These are phyloP conservation scores for Cancer borealis DNA, from an alignment of 2,888 invertebrate genomes.

Conservation along the genomic window DNA sequence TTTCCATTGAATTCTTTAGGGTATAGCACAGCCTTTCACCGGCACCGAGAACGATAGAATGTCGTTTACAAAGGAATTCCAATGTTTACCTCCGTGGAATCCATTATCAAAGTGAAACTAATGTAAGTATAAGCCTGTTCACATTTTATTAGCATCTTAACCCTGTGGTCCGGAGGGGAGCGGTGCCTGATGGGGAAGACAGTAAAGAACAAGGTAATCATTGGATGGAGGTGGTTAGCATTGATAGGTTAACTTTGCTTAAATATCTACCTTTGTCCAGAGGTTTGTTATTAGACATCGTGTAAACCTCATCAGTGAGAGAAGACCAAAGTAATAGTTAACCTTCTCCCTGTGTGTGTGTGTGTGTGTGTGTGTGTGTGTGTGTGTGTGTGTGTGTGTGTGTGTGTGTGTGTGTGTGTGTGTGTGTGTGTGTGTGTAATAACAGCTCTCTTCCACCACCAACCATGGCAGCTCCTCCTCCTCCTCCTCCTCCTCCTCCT, in stretches of 20 bases:
- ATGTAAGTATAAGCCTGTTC: background rate
- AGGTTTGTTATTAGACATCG: background rate
- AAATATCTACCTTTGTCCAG: background rate
- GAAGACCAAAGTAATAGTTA: background rate
- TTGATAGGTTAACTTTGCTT: background rate
- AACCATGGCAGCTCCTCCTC: background rate
- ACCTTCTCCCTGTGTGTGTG: slow-evolving; percentile 9
- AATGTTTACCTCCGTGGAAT: background rate
- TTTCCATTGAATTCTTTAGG: background rate
- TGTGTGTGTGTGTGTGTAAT: background rate
- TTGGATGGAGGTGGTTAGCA: background rate
- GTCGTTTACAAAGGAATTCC: background rate
- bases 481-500: background rate
- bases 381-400: slow-evolving; percentile 37
- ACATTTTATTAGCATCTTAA: background rate
- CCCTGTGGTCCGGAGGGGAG: background rate
- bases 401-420: slow-evolving; percentile 34
- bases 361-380: slow-evolving; percentile 40
- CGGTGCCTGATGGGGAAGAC: background rate
- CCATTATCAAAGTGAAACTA: background rate
- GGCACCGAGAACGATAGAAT: background rate
- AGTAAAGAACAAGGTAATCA: background rate
- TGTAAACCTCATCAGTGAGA: background rate
- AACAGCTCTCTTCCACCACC: background rate
- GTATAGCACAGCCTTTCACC: background rate